Evolutionary conservation across 2,797 vertebrate genomes (phyloP).

Genomic region (Cheirogaleus major): DNA sequence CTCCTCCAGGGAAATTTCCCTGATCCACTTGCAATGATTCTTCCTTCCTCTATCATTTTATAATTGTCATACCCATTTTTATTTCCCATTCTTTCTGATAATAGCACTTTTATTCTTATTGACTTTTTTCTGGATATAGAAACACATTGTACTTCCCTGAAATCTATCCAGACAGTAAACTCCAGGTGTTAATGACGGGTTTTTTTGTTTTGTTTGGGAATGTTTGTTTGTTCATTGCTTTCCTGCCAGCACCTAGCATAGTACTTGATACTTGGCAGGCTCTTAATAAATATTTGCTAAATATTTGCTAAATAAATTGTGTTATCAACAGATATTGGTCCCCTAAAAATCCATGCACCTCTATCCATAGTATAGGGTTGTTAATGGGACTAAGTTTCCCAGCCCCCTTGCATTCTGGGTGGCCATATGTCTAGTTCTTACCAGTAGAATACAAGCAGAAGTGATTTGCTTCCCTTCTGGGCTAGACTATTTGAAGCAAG

Average conservation of each 20-base stretch:
- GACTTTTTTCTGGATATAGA: neutral
- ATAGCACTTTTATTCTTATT: neutral
- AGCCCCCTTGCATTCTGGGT: rapidly evolving
- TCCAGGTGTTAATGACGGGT: neutral
- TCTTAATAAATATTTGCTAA: neutral
- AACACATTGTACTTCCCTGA: neutral
- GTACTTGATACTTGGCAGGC: neutral
- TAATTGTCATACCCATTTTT: neutral
- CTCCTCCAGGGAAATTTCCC: neutral
- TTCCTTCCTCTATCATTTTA: neutral
- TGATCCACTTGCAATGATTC: neutral
- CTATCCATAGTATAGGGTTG: neutral
- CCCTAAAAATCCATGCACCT: neutral
- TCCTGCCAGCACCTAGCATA: neutral
- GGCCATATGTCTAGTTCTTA: neutral
- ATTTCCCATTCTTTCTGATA: neutral
- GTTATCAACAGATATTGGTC: neutral
- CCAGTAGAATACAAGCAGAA: neutral
- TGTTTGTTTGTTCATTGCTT: neutral
- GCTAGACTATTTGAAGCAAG: neutral
- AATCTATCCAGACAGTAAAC: neutral
- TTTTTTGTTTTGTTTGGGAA: neutral
- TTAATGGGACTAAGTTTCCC: neutral
- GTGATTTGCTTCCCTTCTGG: neutral
- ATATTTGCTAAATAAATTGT: neutral